Base-by-base conservation (phyloP, 2,113 vertebrate genomes). In the Apteryx mantelli region DNA sequence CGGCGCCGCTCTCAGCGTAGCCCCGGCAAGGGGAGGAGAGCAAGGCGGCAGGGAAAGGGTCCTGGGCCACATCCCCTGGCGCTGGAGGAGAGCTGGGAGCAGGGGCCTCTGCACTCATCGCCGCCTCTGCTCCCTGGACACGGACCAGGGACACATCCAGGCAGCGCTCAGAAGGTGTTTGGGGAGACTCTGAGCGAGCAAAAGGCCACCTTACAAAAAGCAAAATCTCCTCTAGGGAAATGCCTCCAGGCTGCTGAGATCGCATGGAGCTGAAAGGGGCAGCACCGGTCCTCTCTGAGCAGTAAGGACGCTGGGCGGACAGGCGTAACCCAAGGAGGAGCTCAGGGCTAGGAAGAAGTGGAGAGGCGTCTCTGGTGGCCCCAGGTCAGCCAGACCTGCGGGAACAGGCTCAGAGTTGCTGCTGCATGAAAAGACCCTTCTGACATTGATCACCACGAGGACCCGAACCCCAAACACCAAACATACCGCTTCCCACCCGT, bases 391-490 rank as follows among this genome's bases (percentile, higher is more conserved):
- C 20, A 70, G 32, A 70, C 32, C 44, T 46, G 42, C 44, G 4
- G 21, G 44, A 26, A 21, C 20, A 16, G 28, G n/a, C 66, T 38
- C 44, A 50, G n/a, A 19, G 42, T 24, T 13, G 30, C 20, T 50
- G 69, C 77, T 80, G 25, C 38, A 38, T 40, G 22, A 3, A 30
- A 26, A 19, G 7, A 17, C 8, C 38, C 36, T 74, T n/a, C n/a
- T 4, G 5, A 30, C 4, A 34, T 12, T 0, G 3, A 56, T 13
- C 2, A 1, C 40, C 22, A 1, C 1, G 10, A 81, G 42, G 5
- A 46, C 24, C 55, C 0, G 0, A 63, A 13, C 3, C 24, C 55
- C 0, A 0, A 63, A 13, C 3, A 32, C 38, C 44, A 4, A 10
- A 3, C 0, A 1, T n/a, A 13, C 32, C 14, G 32, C 21, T n/a